Conservation (phyloP, 2,797 vertebrate genomes). For the Falco cherrug region DNA sequence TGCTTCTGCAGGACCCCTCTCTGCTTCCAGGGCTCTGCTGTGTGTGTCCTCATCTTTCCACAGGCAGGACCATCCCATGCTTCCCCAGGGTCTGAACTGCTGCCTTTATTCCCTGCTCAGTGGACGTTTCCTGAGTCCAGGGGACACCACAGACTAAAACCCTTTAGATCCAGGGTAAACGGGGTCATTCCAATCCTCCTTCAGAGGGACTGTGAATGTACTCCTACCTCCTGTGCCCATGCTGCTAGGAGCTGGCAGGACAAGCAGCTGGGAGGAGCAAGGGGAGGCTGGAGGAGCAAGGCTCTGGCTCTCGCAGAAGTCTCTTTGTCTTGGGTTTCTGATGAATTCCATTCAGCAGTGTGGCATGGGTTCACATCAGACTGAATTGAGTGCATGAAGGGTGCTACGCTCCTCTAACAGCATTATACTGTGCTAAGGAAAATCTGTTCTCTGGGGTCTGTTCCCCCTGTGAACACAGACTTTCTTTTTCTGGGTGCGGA, state of each 20-base stretch:
- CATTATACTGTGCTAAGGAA: fast-evolving
- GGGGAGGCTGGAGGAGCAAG: neutral
- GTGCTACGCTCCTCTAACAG: neutral
- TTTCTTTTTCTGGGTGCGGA: neutral
- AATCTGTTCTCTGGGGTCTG: neutral
- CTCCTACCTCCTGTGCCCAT: neutral
- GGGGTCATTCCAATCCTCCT: neutral
- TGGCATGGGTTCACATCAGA: neutral
- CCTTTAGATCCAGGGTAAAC: neutral
- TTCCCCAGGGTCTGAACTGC: neutral
- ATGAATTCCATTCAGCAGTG: neutral
- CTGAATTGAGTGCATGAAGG: fast-evolving
- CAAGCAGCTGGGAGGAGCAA: neutral
- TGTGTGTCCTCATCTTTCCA: fast-evolving
- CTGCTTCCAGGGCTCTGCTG: neutral
- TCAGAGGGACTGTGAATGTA: neutral
- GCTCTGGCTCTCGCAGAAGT: neutral
- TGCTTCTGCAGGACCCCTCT: neutral
- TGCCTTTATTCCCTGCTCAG: neutral
- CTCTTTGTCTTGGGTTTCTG: neutral
- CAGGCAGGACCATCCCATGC: neutral
- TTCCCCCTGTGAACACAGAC: no score
- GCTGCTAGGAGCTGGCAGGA: neutral
- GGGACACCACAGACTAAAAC: neutral
- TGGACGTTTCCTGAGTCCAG: neutral